A percentile compares a stretch with the other conserved stretches of the same genome.
Conservation (phyloP, 2,113 vertebrate genomes). For the Nanorana parkeri region DNA sequence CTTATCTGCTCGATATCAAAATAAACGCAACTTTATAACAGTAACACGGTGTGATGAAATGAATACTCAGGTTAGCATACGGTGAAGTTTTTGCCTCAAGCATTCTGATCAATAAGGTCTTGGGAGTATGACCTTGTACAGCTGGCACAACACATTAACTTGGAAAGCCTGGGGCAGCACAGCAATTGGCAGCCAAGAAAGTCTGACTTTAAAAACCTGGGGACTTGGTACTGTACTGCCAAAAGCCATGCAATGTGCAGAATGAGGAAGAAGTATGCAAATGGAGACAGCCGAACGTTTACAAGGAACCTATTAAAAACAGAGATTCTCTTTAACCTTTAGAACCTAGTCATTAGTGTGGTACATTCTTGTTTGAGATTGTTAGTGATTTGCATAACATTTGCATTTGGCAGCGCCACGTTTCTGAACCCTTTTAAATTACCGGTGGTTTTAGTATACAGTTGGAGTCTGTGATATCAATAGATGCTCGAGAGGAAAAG, state of each 20-base stretch:
- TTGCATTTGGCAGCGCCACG: neutral
- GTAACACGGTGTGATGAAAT: neutral
- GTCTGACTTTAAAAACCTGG: neutral
- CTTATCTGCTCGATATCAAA: neutral
- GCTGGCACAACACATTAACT: neutral
- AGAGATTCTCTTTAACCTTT: conserved; percentile 17
- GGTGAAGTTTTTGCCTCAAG: neutral
- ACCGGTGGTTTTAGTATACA: neutral
- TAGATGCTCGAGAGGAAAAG: neutral
- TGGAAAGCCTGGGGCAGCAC: conserved; percentile 17
- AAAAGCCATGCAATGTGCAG: neutral
- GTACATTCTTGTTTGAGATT: neutral
- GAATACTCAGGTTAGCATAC: neutral
- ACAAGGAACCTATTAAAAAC: neutral
- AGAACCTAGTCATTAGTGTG: neutral
- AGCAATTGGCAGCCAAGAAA: neutral
- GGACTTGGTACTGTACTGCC: neutral
- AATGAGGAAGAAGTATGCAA: conserved; percentile 1
- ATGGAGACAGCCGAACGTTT: conserved; percentile 6
- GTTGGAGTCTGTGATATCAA: neutral
- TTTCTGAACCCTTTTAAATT: neutral
- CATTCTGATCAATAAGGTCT: conserved; percentile 15
- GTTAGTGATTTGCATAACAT: neutral
- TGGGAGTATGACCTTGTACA: conserved; percentile 19
- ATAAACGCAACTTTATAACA: too few species aligned